Percentiles rank a stretch among this genome's conserved stretches.
Evolutionary conservation across 1,140 invertebrate species (phyloP).

Genomic region (Parapsyche elsis): DNA sequence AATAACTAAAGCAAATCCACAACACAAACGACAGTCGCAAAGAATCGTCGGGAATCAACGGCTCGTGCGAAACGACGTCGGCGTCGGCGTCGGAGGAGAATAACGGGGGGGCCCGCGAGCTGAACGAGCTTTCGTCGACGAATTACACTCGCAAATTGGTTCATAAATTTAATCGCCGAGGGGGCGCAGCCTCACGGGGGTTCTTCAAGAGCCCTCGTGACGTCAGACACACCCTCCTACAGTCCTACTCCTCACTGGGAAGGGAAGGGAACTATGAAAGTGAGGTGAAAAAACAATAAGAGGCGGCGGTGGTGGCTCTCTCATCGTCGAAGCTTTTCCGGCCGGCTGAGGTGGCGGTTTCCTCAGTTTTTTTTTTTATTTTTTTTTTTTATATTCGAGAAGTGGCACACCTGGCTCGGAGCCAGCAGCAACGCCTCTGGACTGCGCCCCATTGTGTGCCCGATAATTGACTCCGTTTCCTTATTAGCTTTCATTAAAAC

Average conservation of each 20-base stretch:
- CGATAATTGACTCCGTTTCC: constrained; percentile 8
- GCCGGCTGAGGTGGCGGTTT: too few relatives aligned
- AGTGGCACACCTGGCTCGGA: not conserved
- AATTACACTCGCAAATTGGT: constrained; percentile 23
- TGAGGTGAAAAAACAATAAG: not conserved
- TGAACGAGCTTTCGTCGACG: not conserved
- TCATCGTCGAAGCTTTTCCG: too few relatives aligned
- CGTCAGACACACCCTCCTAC: too few relatives aligned
- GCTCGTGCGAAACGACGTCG: not conserved
- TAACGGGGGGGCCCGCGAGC: not conserved
- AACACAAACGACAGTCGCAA: not conserved
- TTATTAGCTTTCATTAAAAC: not conserved
- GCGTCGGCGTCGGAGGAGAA: not conserved
- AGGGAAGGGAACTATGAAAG: not conserved
- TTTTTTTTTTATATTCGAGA: not conserved
- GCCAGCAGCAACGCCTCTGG: not conserved
- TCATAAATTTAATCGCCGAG: constrained; percentile 26
- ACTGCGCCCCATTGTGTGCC: not conserved
- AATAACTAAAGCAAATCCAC: too few relatives aligned
- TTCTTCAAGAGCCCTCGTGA: too few relatives aligned
- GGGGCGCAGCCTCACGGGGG: not conserved
- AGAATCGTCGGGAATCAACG: constrained; percentile 4
- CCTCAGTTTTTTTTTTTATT: too few relatives aligned
- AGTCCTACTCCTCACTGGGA: not conserved
- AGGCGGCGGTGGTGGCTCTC: too few relatives aligned